Evolutionary conservation across 2,888 invertebrate genomes (phyloP), one percentile per base, ranked within the genome.

Genomic region (Synanthedon formicaeformis): DNA sequence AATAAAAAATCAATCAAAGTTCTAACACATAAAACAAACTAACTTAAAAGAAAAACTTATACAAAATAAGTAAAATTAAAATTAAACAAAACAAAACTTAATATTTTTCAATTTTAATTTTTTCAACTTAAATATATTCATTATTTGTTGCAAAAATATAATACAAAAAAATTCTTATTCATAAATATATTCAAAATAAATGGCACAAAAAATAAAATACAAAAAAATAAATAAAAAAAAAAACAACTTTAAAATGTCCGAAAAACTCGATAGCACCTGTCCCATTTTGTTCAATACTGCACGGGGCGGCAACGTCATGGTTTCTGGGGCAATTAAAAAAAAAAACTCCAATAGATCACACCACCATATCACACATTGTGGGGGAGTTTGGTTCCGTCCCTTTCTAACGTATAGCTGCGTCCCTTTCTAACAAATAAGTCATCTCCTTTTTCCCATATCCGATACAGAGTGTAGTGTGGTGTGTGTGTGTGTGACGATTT

Each of bases 341-440:
- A 57, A 60, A 53, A 53, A 34, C 34, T 50, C 54, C 57, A 62
- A 62, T 60, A 61, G 62, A 56, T 51, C 53, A 51, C 50, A 52
- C 49, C 48, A 52, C 49, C 40, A 51, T 45, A 52, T 40, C 48
- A 48, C 57, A 59, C 60, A 58, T 60, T 67, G 61, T 62, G 61
- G 63, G 64, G 69, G 66, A 62, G 61, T 57, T 51, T 49, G 16
- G 45, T 4, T 16, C 57, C 12, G 3, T 72, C 67, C 57, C 63
- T 8, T 45, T 69, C 68, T 55, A 51, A 40, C 63, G 0, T 18
- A 53, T 58, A 56, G 12, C 40, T 3, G 53, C 41, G 51, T 71
- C 65, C 51, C 57, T 52, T 51, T 67, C 62, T 50, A 50, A 16
- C 16, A 16, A 16, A 16, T 16, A 16, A 51, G 58, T 60, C 62